These are phyloP conservation scores for Anticlea derivata DNA, from an alignment of 2,888 invertebrate genomes.

Conservation along the genomic window DNA sequence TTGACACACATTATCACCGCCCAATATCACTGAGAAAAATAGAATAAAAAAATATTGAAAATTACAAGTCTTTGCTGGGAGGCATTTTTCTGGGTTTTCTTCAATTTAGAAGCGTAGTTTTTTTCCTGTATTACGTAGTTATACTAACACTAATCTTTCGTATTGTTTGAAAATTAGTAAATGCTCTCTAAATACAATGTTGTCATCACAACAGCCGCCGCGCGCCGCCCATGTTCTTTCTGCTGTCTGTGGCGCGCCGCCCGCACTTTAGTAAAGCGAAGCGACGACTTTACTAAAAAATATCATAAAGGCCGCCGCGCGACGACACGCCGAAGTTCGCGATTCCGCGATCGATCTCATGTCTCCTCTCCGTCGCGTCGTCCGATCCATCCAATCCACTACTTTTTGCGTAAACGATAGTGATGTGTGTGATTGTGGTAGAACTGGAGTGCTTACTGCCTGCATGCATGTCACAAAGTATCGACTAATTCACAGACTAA, in stretches of 20 bases:
- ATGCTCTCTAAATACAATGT: slow-evolving; percentile 50
- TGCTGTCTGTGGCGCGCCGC: too few relatives aligned
- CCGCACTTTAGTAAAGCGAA: too few relatives aligned
- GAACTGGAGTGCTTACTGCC: too few relatives aligned
- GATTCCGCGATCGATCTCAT: slow-evolving; percentile 48
- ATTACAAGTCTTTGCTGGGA: slow-evolving; percentile 26
- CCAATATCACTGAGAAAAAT: slow-evolving; percentile 38
- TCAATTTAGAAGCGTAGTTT: slow-evolving; percentile 18
- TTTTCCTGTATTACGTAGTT: slow-evolving; percentile 26
- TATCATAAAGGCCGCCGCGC: slow-evolving; percentile 63
- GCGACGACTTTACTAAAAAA: too few relatives aligned
- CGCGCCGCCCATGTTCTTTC: too few relatives aligned
- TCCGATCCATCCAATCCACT: too few relatives aligned
- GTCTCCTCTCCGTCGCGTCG: slow-evolving; percentile 14
- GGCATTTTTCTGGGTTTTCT: slow-evolving; percentile 33
- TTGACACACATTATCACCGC: slow-evolving; percentile 82
- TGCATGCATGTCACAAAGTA: too few relatives aligned
- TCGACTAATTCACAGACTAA: too few relatives aligned
- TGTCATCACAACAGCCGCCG: slow-evolving; percentile 68
- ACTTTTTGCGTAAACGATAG: slow-evolving; percentile 42
- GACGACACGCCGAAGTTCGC: too few relatives aligned
- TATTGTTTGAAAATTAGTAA: slow-evolving; percentile 35
- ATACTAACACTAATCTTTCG: slow-evolving; percentile 25
- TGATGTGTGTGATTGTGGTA: too few relatives aligned
- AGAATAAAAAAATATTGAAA: slow-evolving; percentile 31